Percentiles rank a stretch among this genome's conserved stretches.
Conservation (phyloP, 1,140 invertebrate species). For the Xylocopa sonorina region DNA sequence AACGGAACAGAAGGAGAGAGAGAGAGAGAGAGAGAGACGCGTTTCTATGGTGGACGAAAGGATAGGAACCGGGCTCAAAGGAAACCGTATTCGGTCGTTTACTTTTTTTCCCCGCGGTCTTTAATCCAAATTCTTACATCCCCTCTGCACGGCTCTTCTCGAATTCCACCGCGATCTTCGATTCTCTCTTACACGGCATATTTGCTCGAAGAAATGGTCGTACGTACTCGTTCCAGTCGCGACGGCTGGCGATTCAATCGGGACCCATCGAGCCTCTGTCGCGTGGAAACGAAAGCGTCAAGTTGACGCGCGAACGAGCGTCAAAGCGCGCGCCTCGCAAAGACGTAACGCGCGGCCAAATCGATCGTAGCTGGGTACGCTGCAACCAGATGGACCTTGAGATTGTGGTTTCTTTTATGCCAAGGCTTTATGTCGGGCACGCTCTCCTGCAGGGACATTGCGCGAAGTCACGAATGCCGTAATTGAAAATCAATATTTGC, state of each 20-base stretch:
- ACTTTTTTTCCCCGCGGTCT: background rate
- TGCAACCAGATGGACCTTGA: conserved; percentile 68
- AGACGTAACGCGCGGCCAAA: conserved; percentile 11
- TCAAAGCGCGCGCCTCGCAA: background rate
- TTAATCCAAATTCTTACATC: background rate
- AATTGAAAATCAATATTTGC: conserved; percentile 80
- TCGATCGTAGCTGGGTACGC: conserved; percentile 42
- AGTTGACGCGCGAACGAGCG: no score
- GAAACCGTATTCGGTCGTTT: conserved; percentile 9
- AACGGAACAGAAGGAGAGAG: no score
- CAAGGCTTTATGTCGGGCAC: conserved; percentile 57
- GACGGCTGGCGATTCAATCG: no score
- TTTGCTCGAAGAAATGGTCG: no score
- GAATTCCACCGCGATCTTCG: background rate
- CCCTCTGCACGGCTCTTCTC: no score
- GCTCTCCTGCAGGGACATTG: conserved; percentile 69
- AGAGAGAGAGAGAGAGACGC: no score
- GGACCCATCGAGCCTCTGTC: no score
- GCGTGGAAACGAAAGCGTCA: no score
- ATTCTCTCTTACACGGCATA: background rate
- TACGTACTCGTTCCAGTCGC: no score
- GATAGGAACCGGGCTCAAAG: conserved; percentile 9
- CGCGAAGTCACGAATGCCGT: conserved; percentile 77
- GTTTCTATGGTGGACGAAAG: background rate
- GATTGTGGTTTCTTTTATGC: conserved; percentile 66